Base-by-base conservation (phyloP, 2,797 vertebrate genomes). In the Microctenopoma steveboyesi region DNA sequence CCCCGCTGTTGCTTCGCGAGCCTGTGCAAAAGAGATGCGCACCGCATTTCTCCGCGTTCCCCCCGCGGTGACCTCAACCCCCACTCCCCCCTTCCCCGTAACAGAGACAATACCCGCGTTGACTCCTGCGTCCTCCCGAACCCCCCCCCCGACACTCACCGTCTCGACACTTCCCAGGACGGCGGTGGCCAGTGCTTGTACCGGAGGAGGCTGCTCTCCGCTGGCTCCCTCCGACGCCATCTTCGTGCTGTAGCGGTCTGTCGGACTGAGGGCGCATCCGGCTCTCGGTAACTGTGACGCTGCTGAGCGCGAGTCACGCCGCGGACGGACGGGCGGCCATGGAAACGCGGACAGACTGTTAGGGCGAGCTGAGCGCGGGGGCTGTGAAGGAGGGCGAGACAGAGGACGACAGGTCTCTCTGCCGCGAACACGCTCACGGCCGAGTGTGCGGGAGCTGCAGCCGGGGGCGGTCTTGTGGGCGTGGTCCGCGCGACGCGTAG, bases 221-320 rank as follows among this genome's bases (percentile, higher is more conserved):
- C 94, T 95, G 87, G 94, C 93, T 92, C 95, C 95, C 90, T 97
- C 96, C 91, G 97, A 97, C 97, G 96, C 96, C 96, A 97, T 98
- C 95, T 98, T 98, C 94, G 93, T 94, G 79, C 94, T 91, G 93
- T 90, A 90, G 94, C 87, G 94, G 94, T 93, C 92, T 92, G 94
- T 88, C 84, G 90, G 86, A 90, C 86, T 51, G 88, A 81, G 74
- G 69, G 84, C 80, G 92, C 92, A 88, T 91, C 88, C 90, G 92
- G 89, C 71, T 22, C 86, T 39, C 78, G 70, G 89, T 93, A 91
- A 92, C 93, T 92, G 82, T 91, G 91, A 80, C 86, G 89, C 89
- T 83, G 88, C 90, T 89, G 92, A 40, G 71, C 2, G 81, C 74
- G 39, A 85, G 82, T 56, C 78, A 55, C 88, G 75, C 59, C 74